These are phyloP conservation scores for Hymenochirus boettgeri DNA, from an alignment of 2,113 vertebrate genomes.

Conservation along the genomic window DNA sequence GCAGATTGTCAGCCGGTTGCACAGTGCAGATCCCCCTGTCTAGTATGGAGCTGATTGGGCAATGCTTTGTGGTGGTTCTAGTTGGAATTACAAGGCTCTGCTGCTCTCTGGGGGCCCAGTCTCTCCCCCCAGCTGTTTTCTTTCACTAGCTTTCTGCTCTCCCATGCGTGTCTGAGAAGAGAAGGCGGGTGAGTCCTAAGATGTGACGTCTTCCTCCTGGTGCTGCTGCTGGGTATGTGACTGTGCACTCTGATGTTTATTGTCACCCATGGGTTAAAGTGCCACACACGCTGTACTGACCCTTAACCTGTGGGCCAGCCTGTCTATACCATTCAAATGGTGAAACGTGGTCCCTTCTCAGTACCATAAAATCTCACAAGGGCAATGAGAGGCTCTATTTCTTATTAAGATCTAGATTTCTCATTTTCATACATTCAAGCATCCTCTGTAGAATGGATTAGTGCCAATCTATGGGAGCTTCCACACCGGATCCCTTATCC, in stretches of 20 bases:
- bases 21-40: no score
- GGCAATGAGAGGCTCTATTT: no score
- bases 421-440: no score
- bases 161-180: slow-evolving; percentile 23
- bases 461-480: no score
- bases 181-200: slow-evolving; percentile 23
- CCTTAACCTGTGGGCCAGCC: slow-evolving; percentile 25
- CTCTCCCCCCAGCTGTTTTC: slow-evolving; percentile 32
- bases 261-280: slow-evolving; percentile 37
- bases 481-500: no score
- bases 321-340: no score
- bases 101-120: slow-evolving; percentile 16
- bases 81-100: slow-evolving; percentile 9
- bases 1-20: no score
- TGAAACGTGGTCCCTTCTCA: no score
- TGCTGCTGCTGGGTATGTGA: slow-evolving; percentile 25
- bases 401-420: no score
- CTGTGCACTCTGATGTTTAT: slow-evolving; percentile 28
- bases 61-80: not conserved
- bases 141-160: slow-evolving; percentile 30
- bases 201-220: slow-evolving; percentile 33
- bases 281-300: slow-evolving; percentile 19
- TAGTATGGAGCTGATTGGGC: not conserved
- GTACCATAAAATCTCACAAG: no score
- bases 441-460: no score